Evolutionary conservation across 2,888 invertebrate species (phyloP).

Genomic region (Phorcus lineatus): DNA sequence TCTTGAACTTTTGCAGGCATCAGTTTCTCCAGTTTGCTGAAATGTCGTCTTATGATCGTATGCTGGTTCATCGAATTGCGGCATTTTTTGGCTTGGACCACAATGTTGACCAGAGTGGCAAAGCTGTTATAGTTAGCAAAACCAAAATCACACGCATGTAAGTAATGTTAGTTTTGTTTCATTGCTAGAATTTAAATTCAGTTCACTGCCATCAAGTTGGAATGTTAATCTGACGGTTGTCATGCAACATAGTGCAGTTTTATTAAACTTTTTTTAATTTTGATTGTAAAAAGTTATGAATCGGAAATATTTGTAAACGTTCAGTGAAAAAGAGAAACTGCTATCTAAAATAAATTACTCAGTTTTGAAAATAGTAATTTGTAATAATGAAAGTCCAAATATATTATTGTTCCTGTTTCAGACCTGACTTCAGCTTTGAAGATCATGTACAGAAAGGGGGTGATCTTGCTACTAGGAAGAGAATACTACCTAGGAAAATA

Average conservation of each 20-base stretch:
- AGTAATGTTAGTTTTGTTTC: conserved; percentile 38
- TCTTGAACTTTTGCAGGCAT: conserved; percentile 63
- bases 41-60: conserved; percentile 96
- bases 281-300: too few species aligned
- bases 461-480: conserved; percentile 76
- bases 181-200: not conserved
- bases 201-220: not conserved
- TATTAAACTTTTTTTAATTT: too few species aligned
- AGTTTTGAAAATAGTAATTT: too few species aligned
- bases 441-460: conserved; percentile 83
- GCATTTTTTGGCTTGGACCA: conserved; percentile 96
- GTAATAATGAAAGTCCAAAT: not conserved
- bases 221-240: too few species aligned
- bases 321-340: too few species aligned
- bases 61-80: conserved; percentile 95
- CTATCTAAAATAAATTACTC: too few species aligned
- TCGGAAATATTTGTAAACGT: too few species aligned
- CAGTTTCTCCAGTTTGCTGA: conserved; percentile 89
- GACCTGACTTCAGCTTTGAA: conserved; percentile 84
- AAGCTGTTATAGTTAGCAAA: conserved; percentile 84
- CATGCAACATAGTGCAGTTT: not conserved
- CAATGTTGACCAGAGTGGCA: conserved; percentile 90
- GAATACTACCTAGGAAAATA: conserved; percentile 53
- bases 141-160: conserved; percentile 82
- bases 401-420: conserved; percentile 49